phyloP scores from a whole-genome alignment of 1,140 invertebrate species.

The Magallana gigas region DNA sequence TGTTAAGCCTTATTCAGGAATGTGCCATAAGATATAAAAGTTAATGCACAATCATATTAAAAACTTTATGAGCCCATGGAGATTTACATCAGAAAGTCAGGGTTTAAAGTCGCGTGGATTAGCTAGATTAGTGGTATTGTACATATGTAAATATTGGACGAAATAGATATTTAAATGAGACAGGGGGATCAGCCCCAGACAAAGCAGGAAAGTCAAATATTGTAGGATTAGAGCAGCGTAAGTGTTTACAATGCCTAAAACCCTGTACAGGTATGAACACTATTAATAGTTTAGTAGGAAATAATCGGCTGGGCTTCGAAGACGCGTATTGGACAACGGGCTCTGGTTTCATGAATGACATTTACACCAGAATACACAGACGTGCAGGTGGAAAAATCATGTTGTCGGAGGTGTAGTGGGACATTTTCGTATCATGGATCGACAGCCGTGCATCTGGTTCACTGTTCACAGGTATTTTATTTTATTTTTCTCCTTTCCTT shows the following conservation, averaged over 20 bases:
- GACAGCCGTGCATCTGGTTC: not conserved
- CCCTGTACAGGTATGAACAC: not conserved
- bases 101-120: conserved; percentile 16
- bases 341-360: not conserved
- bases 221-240: conserved; percentile 26
- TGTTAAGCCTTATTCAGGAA: conserved; percentile 9
- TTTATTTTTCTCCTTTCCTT: not conserved
- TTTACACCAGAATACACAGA: not conserved
- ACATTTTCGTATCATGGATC: not conserved
- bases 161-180: conserved; percentile 39
- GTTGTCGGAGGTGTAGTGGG: not conserved
- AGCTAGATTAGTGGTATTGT: conserved; percentile 12
- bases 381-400: not conserved
- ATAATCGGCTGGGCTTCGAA: not conserved
- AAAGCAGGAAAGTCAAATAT: conserved; percentile 30
- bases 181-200: not conserved
- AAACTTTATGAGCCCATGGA: conserved; percentile 22
- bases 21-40: conserved; percentile 23
- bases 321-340: not conserved
- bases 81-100: conserved; percentile 26
- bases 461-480: not conserved
- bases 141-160: conserved; percentile 24
- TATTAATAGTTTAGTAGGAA: conserved; percentile 29
- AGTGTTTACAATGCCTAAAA: conserved; percentile 21
- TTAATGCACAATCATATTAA: conserved; percentile 21